Evolutionary conservation across 2,797 vertebrate genomes (phyloP), one percentile per base, ranked within the genome.

Genomic region (Parauchenoglanis punctatus): DNA sequence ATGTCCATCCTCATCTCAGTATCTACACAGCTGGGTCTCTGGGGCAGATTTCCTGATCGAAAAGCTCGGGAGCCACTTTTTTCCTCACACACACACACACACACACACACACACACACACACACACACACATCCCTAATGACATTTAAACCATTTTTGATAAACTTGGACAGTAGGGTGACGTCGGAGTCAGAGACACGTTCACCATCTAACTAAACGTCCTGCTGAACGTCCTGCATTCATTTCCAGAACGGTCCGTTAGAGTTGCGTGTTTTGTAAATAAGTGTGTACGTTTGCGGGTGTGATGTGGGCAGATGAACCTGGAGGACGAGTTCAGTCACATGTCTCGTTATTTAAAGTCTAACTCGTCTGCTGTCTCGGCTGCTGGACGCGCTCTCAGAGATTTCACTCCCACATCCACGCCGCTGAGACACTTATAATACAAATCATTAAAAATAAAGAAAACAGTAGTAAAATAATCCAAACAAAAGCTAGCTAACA

Each of bases 241-340:
- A 4, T n/a, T 78, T 11, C n/a, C 52, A 54, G 1, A 28, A 4
- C 0, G 28, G 4, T 80, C 18, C 10, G 54, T 80, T 80, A 40
- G 7, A 35, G 77, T 4, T 40, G 35, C n/a, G 35, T 81, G 31
- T 81, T 81, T 49, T 28, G 81, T 67, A 82, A 65, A 82, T 49
- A 65, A 18, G 12, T 65, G 61, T 63, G 81, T 67, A 67, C 12
- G 20, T 68, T 10, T 83, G 61, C 7, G 20, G 13, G 15, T 18
- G 59, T 12, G 58, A 81, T 63, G 80, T 46, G 35, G 58, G 80
- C 35, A 63, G 80, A 63, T n/a, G 61, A 68, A 68, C 63, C 81
- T 67, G 81, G 61, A 83, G 63, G n/a, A 68, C 63, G 17, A 23
- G 81, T 83, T 83, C 46, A 6, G 61, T 68, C 61, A 28, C 61